These are phyloP conservation scores for Halictus ligatus DNA, from an alignment of 2,888 invertebrate species.

Conservation along the genomic window DNA sequence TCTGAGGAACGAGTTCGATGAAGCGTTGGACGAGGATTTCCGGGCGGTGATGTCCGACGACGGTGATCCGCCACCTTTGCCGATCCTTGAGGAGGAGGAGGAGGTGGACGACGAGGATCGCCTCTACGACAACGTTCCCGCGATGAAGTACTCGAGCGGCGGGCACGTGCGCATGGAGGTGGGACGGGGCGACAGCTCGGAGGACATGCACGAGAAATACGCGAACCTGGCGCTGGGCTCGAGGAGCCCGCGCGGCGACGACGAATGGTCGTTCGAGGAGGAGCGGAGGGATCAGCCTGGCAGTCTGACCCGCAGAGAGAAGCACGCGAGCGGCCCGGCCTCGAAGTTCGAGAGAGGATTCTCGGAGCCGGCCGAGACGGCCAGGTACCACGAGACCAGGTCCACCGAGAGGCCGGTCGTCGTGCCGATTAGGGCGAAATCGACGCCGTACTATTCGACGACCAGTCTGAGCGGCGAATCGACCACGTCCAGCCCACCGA, in stretches of 20 bases:
- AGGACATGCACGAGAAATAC: slow-evolving; percentile 82
- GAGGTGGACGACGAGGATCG: slow-evolving; percentile 80
- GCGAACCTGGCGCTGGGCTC: slow-evolving; percentile 73
- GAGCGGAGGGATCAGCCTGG: slow-evolving; percentile 41
- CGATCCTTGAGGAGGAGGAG: slow-evolving; percentile 82
- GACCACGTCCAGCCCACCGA: slow-evolving; percentile 85
- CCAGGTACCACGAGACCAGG: slow-evolving; percentile 80
- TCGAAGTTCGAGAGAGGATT: slow-evolving; percentile 71
- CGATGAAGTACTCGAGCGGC: slow-evolving; percentile 79
- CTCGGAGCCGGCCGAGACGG: slow-evolving; percentile 70
- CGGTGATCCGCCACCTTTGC: slow-evolving; percentile 74
- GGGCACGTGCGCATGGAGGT: slow-evolving; percentile 80
- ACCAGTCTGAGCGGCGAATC: slow-evolving; percentile 88
- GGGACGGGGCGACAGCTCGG: slow-evolving; percentile 78
- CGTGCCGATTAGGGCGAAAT: slow-evolving; percentile 83
- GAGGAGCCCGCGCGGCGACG: slow-evolving; percentile 70
- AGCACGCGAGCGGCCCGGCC: slow-evolving; percentile 3
- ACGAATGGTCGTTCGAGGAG: slow-evolving; percentile 78
- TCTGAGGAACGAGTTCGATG: slow-evolving; percentile 78
- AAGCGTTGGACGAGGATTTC: slow-evolving; percentile 76
- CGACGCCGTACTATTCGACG: slow-evolving; percentile 84
- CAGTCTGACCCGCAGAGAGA: slow-evolving; percentile 12
- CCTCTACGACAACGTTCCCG: slow-evolving; percentile 82
- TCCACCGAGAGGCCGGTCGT: slow-evolving; percentile 86
- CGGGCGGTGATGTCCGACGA: slow-evolving; percentile 73